phyloP scores from a whole-genome alignment of 2,888 invertebrate species.

The Elaeidobius kamerunicus region DNA sequence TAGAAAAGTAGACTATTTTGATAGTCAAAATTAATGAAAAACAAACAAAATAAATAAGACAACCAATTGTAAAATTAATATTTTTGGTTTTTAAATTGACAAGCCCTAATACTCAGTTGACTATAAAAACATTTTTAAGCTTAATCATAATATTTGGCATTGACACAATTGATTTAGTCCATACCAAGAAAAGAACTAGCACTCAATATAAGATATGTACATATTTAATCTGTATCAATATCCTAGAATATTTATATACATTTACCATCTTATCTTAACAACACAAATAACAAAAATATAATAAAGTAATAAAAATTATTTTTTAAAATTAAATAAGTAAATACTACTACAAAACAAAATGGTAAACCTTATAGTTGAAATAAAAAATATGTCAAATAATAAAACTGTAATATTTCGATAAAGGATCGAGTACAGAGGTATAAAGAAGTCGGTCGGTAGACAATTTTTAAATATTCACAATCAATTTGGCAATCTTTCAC shows the following conservation, averaged over 20 bases:
- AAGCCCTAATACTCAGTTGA: too few relatives aligned
- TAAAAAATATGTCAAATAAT: conserved; percentile 1
- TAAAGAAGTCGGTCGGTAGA: too few relatives aligned
- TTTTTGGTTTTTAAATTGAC: too few relatives aligned
- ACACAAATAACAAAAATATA: conserved; percentile 46
- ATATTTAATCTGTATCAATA: conserved; percentile 3
- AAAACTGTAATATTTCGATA: too few relatives aligned
- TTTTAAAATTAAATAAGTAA: conserved; percentile 30
- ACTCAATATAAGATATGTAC: not conserved
- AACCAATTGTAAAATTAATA: too few relatives aligned
- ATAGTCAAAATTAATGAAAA: conserved; percentile 28
- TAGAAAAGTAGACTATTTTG: conserved; percentile 19
- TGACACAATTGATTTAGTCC: not conserved
- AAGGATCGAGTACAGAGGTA: not conserved
- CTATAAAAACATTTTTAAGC: not conserved
- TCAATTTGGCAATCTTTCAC: too few relatives aligned
- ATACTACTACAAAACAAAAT: conserved; percentile 27
- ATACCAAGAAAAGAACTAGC: not conserved
- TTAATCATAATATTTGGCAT: conserved; percentile 1
- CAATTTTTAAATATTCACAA: too few relatives aligned
- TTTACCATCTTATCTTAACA: conserved; percentile 35
- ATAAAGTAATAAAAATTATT: conserved; percentile 34
- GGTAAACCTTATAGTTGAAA: conserved; percentile 7
- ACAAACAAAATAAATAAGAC: too few relatives aligned
- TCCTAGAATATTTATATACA: conserved; percentile 25